A percentile compares a stretch with the other conserved stretches of the same genome.
These are phyloP conservation scores for Gadopsis bispinosus DNA, from an alignment of 2,797 vertebrate species.

Conservation along the genomic window DNA sequence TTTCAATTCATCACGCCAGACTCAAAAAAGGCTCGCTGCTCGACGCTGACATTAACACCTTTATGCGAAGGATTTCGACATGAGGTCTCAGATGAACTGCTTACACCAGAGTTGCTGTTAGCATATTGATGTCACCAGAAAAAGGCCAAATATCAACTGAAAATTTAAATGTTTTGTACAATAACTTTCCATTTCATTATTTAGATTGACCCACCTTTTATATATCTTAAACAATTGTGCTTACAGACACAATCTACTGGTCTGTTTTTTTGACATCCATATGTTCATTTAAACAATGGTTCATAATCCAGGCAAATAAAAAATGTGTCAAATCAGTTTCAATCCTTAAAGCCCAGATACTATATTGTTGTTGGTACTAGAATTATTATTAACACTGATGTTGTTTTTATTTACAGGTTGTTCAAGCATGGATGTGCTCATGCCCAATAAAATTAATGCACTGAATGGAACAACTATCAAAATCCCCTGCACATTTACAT, in stretches of 20 bases:
- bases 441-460: slow-evolving; percentile 83
- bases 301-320: neutral
- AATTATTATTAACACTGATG: slow-evolving; percentile 6
- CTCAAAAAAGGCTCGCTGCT: neutral
- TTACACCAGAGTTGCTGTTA: neutral
- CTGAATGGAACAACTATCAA: slow-evolving; percentile 91
- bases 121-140: neutral
- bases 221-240: neutral
- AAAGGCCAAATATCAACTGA: neutral
- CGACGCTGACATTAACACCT: neutral
- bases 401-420: slow-evolving; percentile 78
- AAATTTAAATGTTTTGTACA: neutral
- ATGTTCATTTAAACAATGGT: neutral
- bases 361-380: neutral
- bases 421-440: slow-evolving; percentile 90
- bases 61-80: neutral
- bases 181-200: neutral
- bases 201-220: neutral
- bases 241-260: neutral
- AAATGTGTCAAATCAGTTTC: neutral
- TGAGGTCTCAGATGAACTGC: neutral
- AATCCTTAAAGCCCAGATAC: neutral
- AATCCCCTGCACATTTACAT: slow-evolving; percentile 93
- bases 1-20: neutral
- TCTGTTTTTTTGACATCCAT: neutral